Evolutionary conservation across 2,888 invertebrate genomes (phyloP).

Genomic region (Drosophila borborema): DNA sequence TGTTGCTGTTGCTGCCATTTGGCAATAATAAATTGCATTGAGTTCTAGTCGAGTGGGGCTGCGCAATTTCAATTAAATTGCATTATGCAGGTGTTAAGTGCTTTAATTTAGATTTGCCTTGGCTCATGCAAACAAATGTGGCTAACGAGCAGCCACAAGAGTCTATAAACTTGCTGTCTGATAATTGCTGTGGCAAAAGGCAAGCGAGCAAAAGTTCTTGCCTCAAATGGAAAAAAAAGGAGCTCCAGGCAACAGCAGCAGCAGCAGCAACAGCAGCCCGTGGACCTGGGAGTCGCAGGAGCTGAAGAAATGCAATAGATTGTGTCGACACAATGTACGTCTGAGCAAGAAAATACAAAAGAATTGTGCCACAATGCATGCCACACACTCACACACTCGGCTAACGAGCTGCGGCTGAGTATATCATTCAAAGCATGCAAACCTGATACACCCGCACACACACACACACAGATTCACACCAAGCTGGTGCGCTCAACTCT

Average conservation of each 20-base stretch:
- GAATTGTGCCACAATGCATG: slow-evolving; percentile 58
- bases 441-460: slow-evolving; percentile 16
- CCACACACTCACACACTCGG: slow-evolving; percentile 13
- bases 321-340: slow-evolving; percentile 66
- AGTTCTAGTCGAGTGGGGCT: slow-evolving; percentile 32
- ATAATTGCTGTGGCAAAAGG: slow-evolving; percentile 64
- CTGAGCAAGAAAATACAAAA: slow-evolving; percentile 60
- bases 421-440: slow-evolving; percentile 53
- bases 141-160: slow-evolving; percentile 63
- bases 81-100: slow-evolving; percentile 64
- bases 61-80: slow-evolving; percentile 65
- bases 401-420: slow-evolving; percentile 64
- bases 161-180: slow-evolving; percentile 51
- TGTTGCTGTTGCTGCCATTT: slow-evolving; percentile 24
- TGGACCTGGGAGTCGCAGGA: slow-evolving; percentile 7
- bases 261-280: not conserved
- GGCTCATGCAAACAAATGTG: slow-evolving; percentile 60
- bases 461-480: not conserved
- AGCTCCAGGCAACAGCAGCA: slow-evolving; percentile 7
- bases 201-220: slow-evolving; percentile 56
- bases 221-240: slow-evolving; percentile 47
- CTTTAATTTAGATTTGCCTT: slow-evolving; percentile 67
- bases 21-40: slow-evolving; percentile 57
- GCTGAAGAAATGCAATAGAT: slow-evolving; percentile 44
- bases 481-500: slow-evolving; percentile 4